Conservation (phyloP, 2,888 invertebrate species). For the Yponomeuta malinellus region DNA sequence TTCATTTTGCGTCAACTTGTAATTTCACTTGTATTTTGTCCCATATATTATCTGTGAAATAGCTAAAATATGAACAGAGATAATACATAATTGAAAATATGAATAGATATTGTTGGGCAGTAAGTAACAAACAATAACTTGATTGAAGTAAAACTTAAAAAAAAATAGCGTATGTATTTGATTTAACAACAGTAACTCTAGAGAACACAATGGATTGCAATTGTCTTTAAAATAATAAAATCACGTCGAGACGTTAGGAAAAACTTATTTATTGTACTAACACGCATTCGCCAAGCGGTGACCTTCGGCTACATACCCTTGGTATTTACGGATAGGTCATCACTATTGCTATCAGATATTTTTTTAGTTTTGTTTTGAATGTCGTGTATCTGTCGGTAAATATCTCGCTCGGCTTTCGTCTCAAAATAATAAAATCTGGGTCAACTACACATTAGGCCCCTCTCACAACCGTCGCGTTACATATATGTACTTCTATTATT, state of each 20-base stretch:
- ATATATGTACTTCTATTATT: slow-evolving; percentile 8
- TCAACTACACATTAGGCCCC: slow-evolving; percentile 65
- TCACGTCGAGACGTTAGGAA: background rate
- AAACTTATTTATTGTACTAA: background rate
- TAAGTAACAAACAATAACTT: slow-evolving; percentile 50
- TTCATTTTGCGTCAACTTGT: background rate
- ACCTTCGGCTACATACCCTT: background rate
- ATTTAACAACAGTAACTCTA: slow-evolving; percentile 47
- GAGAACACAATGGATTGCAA: slow-evolving; percentile 70
- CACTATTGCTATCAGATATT: background rate
- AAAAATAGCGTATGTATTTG: slow-evolving; percentile 36
- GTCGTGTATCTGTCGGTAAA: slow-evolving; percentile 3
- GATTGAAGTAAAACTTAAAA: slow-evolving; percentile 46
- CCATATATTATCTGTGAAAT: background rate
- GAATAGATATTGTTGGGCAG: slow-evolving; percentile 18
- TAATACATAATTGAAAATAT: background rate
- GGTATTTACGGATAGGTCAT: background rate
- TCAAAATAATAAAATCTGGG: slow-evolving; percentile 36
- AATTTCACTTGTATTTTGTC: background rate
- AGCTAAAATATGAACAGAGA: background rate
- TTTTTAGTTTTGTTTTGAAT: slow-evolving; percentile 26
- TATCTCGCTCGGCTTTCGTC: background rate
- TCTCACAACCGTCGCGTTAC: slow-evolving; percentile 65
- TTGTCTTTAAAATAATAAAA: slow-evolving; percentile 3
- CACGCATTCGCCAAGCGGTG: background rate